phyloP scores from a whole-genome alignment of 2,113 vertebrate genomes.

The Podarcis cretensis region DNA sequence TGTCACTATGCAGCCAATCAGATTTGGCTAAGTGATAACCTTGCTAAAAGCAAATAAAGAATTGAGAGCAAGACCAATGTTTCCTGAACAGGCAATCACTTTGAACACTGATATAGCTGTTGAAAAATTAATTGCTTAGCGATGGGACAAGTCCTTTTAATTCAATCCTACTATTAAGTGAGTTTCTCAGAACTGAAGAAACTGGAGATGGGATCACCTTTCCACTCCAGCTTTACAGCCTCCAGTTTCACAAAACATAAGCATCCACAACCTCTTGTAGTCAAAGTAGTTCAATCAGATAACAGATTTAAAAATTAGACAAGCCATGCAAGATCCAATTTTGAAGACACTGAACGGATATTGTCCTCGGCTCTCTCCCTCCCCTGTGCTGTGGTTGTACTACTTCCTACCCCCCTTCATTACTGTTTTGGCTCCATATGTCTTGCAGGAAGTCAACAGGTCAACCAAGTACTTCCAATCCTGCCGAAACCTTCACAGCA shows the following conservation, averaged over 20 bases:
- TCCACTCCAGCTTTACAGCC: not conserved
- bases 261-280: not conserved
- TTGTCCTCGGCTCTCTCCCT: not conserved
- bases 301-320: not conserved
- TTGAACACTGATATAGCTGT: not conserved
- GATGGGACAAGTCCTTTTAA: not conserved
- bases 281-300: not conserved
- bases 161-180: not conserved
- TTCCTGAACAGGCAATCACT: not conserved
- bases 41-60: not conserved
- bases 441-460: slow-evolving; percentile 19
- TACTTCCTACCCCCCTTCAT: slow-evolving; percentile 44
- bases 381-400: slow-evolving; percentile 2
- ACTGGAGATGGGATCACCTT: not conserved
- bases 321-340: not conserved
- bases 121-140: not conserved
- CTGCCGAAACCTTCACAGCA: not conserved
- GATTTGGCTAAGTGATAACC: not conserved
- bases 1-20: not conserved
- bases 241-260: fast-evolving
- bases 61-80: not conserved
- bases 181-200: not conserved
- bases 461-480: not conserved
- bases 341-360: not conserved
- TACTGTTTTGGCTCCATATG: not conserved